These are phyloP conservation scores for Chymomyza fuscimana DNA, from an alignment of 2,888 invertebrate genomes.

Conservation along the genomic window DNA sequence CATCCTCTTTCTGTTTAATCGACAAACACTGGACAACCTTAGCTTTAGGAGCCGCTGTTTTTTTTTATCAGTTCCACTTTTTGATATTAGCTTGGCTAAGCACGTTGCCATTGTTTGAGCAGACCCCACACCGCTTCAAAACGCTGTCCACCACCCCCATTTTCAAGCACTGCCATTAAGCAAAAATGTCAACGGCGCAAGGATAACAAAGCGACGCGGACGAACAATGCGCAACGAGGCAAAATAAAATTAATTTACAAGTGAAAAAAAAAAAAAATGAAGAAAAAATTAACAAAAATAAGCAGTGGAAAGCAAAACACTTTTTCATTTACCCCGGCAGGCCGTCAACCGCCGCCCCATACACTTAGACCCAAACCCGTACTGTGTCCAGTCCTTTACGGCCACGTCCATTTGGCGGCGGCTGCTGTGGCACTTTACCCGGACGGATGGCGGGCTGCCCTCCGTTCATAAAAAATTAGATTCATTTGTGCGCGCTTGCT, in stretches of 20 bases:
- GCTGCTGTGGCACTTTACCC: neutral
- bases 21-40: no score
- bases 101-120: neutral
- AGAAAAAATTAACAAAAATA: conserved; percentile 42
- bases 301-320: conserved; percentile 60
- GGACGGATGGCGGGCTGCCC: conserved; percentile 22
- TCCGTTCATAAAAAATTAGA: conserved; percentile 72
- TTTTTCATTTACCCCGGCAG: conserved; percentile 59
- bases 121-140: neutral
- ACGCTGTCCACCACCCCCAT: neutral
- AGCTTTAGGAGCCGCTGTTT: neutral
- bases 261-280: conserved; percentile 45
- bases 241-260: conserved; percentile 70
- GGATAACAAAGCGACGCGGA: conserved; percentile 29
- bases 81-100: neutral
- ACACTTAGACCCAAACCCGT: conserved; percentile 5
- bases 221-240: conserved; percentile 47
- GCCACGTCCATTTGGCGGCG: neutral
- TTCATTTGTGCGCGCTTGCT: conserved; percentile 75
- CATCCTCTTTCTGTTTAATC: no score
- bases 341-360: conserved; percentile 12
- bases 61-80: neutral
- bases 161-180: conserved; percentile 36
- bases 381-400: neutral
- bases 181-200: conserved; percentile 52